phyloP scores from a whole-genome alignment of 2,113 vertebrate species.

The Chinchilla lanigera region DNA sequence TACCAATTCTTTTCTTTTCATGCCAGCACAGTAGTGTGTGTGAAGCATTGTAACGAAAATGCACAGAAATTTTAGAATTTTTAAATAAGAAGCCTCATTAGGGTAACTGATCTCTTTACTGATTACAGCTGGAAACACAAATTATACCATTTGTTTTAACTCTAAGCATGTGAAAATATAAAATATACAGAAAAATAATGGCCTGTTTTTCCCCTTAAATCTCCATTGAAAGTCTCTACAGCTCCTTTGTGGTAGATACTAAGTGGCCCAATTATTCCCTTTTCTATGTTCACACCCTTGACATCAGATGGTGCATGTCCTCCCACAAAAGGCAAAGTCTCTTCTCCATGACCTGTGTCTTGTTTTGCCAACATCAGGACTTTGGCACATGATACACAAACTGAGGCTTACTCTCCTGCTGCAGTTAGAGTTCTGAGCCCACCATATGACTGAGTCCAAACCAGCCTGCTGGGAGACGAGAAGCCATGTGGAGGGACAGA shows the following conservation, averaged over 20 bases:
- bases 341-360: neutral
- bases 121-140: slow-evolving; percentile 33
- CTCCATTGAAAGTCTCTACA: neutral
- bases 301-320: neutral
- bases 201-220: neutral
- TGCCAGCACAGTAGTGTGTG: neutral
- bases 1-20: slow-evolving; percentile 1
- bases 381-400: neutral
- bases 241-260: neutral
- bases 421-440: slow-evolving; percentile 21
- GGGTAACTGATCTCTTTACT: neutral
- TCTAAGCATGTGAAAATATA: slow-evolving; percentile 2
- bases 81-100: slow-evolving; percentile 20
- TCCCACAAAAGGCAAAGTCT: neutral
- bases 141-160: slow-evolving; percentile 49
- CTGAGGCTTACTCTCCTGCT: neutral
- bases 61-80: slow-evolving; percentile 37
- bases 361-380: neutral
- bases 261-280: neutral
- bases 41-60: slow-evolving; percentile 6
- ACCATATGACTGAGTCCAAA: neutral
- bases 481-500: neutral
- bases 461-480: neutral
- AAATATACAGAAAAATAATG: slow-evolving; percentile 54
- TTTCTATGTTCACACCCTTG: neutral